phyloP scores from a whole-genome alignment of 2,888 invertebrate genomes.

The Drosophila longiperda region DNA sequence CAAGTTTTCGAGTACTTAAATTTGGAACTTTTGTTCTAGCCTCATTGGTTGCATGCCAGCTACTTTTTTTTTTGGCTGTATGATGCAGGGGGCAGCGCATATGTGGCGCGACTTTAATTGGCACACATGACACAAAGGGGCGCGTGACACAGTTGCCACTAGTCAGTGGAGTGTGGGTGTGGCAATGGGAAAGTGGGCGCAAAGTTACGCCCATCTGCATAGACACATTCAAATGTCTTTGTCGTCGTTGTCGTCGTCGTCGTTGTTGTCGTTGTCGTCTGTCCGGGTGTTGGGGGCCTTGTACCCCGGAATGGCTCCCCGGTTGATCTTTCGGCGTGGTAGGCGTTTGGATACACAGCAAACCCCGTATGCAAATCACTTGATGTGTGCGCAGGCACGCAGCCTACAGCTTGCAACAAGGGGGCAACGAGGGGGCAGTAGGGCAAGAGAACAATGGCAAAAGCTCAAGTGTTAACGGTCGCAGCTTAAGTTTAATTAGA shows the following conservation, averaged over 20 bases:
- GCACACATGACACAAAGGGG: conserved; percentile 72
- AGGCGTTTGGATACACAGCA: conserved; percentile 53
- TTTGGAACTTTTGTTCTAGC: not conserved
- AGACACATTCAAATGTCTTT: conserved; percentile 58
- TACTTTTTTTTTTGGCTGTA: not conserved
- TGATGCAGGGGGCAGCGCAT: conserved; percentile 3
- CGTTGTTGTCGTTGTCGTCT: conserved; percentile 13
- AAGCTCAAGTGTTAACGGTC: conserved; percentile 79
- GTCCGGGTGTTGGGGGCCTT: conserved; percentile 25
- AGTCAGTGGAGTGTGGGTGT: conserved; percentile 3
- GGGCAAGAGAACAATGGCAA: conserved; percentile 46
- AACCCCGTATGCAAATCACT: conserved; percentile 75
- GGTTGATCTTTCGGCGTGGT: conserved; percentile 76
- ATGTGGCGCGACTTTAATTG: conserved; percentile 69
- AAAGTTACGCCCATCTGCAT: conserved; percentile 67
- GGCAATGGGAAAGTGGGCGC: conserved; percentile 4
- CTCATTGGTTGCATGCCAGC: conserved; percentile 19
- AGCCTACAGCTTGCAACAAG: conserved; percentile 11
- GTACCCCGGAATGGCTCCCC: conserved; percentile 63
- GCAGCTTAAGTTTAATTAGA: conserved; percentile 84
- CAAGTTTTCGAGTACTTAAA: conserved; percentile 10
- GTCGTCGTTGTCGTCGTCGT: conserved; percentile 12
- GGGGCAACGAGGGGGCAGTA: conserved; percentile 2
- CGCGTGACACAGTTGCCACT: conserved; percentile 73
- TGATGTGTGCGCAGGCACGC: conserved; percentile 54